Conservation (phyloP, 1,140 invertebrate species). For the Schlechtendalia chinensis region DNA sequence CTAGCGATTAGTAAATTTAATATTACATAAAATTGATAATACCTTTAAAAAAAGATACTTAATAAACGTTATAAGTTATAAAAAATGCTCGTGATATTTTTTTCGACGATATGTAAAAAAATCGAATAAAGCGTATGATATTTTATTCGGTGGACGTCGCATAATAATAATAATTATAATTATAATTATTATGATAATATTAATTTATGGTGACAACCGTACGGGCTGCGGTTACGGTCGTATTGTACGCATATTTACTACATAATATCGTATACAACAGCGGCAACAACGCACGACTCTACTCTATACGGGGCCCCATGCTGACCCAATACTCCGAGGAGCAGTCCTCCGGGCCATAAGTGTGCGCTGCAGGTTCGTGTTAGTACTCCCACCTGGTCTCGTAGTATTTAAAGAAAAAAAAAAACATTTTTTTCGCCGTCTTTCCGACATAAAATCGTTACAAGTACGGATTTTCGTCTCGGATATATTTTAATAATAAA, state of each 20-base stretch:
- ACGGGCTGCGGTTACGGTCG: background rate
- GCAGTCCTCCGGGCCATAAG: background rate
- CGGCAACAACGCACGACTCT: too few species aligned
- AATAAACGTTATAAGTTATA: too few species aligned
- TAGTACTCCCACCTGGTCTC: background rate
- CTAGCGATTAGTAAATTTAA: too few species aligned
- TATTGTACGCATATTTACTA: background rate
- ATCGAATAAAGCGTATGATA: background rate
- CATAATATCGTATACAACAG: background rate
- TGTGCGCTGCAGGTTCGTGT: background rate
- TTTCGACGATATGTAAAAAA: too few species aligned
- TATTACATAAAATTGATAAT: too few species aligned
- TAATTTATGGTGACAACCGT: conserved; percentile 36
- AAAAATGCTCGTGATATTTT: too few species aligned
- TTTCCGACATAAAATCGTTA: too few species aligned
- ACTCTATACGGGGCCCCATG: conserved; percentile 5
- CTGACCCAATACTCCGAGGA: conserved; percentile 15
- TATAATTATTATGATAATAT: conserved; percentile 28
- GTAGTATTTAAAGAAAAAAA: too few species aligned
- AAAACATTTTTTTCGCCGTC: too few species aligned
- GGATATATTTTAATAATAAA: background rate
- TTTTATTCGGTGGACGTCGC: background rate
- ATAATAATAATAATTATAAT: background rate
- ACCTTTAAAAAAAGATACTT: too few species aligned
- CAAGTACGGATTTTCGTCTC: background rate